These are phyloP conservation scores for Liolophura sinensis DNA, from an alignment of 1,140 invertebrate species.

Conservation along the genomic window DNA sequence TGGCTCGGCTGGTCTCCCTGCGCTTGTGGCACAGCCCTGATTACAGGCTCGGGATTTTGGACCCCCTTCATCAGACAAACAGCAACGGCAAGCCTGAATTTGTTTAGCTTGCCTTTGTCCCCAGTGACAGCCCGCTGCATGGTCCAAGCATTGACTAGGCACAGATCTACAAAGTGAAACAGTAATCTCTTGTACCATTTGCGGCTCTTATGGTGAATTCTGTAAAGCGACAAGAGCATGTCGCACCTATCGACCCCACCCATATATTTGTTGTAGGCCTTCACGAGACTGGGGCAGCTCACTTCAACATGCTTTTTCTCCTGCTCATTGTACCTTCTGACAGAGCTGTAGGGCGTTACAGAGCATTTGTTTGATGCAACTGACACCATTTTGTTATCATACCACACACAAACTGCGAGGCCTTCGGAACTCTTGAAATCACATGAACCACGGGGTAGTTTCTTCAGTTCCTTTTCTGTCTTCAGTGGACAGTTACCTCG, in stretches of 20 bases:
- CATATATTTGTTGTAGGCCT: too few relatives aligned
- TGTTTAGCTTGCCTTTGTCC: neutral
- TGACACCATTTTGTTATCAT: slow-evolving; percentile 6
- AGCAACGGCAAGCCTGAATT: slow-evolving; percentile 8
- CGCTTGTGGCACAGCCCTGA: too few relatives aligned
- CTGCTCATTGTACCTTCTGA: slow-evolving; percentile 1
- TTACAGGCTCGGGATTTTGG: too few relatives aligned
- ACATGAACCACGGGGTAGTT: slow-evolving; percentile 2
- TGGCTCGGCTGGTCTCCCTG: too few relatives aligned
- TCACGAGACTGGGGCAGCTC: slow-evolving; percentile 1
- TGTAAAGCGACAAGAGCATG: slow-evolving; percentile 7
- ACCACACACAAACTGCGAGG: slow-evolving; percentile 3
- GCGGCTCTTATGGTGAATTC: slow-evolving; percentile 3
- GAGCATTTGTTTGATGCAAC: slow-evolving; percentile 2
- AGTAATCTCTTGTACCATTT: slow-evolving; percentile 10
- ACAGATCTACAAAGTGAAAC: slow-evolving; percentile 6
- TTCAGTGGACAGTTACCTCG: too few relatives aligned
- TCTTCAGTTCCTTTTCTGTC: too few relatives aligned
- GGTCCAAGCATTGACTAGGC: slow-evolving; percentile 2
- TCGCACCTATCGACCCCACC: too few relatives aligned
- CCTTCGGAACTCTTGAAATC: neutral
- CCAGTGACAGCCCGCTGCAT: neutral
- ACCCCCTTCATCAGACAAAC: too few relatives aligned
- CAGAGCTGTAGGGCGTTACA: neutral
- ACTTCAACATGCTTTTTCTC: slow-evolving; percentile 3